Conservation (phyloP, 2,797 vertebrate species). For the Choloepus didactylus region DNA sequence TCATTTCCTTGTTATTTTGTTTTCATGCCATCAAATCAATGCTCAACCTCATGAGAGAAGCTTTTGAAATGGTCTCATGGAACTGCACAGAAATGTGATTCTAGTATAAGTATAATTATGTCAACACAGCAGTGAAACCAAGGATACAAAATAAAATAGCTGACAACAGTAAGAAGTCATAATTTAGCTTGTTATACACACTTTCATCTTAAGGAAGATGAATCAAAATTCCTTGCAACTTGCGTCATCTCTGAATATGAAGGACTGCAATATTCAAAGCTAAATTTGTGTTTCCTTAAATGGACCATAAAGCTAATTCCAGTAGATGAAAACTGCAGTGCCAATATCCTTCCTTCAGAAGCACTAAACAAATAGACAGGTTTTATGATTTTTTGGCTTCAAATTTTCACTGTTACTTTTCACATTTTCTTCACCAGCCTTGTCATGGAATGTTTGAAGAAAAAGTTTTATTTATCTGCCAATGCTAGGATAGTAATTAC, state of each 20-base stretch:
- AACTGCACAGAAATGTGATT: slow-evolving; percentile 37
- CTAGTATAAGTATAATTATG: slow-evolving; percentile 56
- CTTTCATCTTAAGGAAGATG: slow-evolving; percentile 69
- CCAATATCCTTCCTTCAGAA: slow-evolving; percentile 27
- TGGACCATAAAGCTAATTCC: slow-evolving; percentile 70
- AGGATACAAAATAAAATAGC: slow-evolving; percentile 70
- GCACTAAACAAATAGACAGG: slow-evolving; percentile 32
- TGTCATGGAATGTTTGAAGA: not conserved
- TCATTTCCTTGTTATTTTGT: slow-evolving; percentile 51
- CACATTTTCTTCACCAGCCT: slow-evolving; percentile 5
- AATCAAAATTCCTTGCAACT: slow-evolving; percentile 71
- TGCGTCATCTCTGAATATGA: slow-evolving; percentile 62
- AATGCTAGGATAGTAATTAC: slow-evolving; percentile 33
- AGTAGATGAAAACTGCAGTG: slow-evolving; percentile 37
- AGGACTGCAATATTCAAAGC: slow-evolving; percentile 47
- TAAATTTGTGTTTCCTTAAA: slow-evolving; percentile 76
- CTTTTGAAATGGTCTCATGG: slow-evolving; percentile 54
- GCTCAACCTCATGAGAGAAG: slow-evolving; percentile 35
- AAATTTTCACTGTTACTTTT: slow-evolving; percentile 46
- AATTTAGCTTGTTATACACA: slow-evolving; percentile 75
- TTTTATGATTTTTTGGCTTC: slow-evolving; percentile 48
- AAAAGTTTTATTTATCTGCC: not conserved
- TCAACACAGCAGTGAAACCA: slow-evolving; percentile 67
- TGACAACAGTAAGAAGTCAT: slow-evolving; percentile 62
- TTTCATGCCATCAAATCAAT: slow-evolving; percentile 39